phyloP scores from a whole-genome alignment of 2,888 invertebrate genomes.

The Apoda limacodes region DNA sequence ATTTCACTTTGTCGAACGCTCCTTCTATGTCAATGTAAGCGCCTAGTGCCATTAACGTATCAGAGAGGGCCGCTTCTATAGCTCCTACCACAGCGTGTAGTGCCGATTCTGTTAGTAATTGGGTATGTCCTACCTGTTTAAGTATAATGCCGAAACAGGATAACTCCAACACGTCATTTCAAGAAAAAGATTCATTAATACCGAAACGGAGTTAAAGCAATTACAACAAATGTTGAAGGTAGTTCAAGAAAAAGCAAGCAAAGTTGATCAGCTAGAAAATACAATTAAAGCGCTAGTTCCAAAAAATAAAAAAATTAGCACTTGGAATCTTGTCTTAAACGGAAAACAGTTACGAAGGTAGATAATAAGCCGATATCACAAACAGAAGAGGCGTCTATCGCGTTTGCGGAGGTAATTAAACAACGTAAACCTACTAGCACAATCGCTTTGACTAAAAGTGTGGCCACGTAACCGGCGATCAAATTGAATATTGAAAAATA shows the following conservation, averaged over 20 bases:
- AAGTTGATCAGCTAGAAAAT: constrained; percentile 14
- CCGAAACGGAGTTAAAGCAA: constrained; percentile 10
- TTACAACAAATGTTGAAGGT: constrained; percentile 14
- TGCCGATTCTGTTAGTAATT: too few species aligned
- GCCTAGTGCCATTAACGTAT: too few species aligned
- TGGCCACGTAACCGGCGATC: constrained; percentile 3
- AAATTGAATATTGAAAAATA: not conserved
- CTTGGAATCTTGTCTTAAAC: too few species aligned
- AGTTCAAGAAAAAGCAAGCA: constrained; percentile 15
- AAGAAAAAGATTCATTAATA: constrained; percentile 11
- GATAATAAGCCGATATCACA: too few species aligned
- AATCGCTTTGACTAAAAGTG: constrained; percentile 1
- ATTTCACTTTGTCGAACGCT: too few species aligned
- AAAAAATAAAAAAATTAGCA: constrained; percentile 10
- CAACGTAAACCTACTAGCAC: constrained; percentile 2
- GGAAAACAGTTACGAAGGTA: too few species aligned
- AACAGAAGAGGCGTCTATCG: not conserved
- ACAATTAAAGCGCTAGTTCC: constrained; percentile 8
- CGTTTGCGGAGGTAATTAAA: constrained; percentile 2
- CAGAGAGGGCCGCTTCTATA: too few species aligned
- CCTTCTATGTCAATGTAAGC: too few species aligned
- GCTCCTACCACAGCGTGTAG: too few species aligned
- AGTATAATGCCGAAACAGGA: too few species aligned
- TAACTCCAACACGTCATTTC: constrained; percentile 12
- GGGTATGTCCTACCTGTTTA: too few species aligned